Evolutionary conservation across 2,113 vertebrate genomes (phyloP).

Genomic region (Sciurus niger): DNA sequence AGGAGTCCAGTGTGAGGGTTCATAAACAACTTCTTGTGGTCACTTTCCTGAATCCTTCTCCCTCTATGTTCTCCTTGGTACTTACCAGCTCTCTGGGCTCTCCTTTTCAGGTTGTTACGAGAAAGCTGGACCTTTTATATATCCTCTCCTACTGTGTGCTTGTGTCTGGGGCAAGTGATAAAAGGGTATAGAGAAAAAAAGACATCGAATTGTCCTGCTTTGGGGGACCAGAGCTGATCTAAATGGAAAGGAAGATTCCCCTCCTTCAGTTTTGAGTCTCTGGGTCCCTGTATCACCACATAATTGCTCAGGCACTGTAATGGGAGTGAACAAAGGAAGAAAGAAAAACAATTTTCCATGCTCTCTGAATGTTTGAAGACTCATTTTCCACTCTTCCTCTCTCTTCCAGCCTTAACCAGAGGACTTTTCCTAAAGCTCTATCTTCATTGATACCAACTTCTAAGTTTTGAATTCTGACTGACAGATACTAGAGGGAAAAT

Average conservation of each 20-base stretch:
- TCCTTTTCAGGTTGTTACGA: neutral
- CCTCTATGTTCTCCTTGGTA: neutral
- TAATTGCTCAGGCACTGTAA: neutral
- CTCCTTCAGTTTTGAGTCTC: neutral
- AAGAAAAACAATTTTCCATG: neutral
- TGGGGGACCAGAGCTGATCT: neutral
- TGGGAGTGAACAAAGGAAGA: neutral
- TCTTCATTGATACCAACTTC: neutral
- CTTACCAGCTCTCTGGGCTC: neutral
- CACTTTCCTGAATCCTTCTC: neutral
- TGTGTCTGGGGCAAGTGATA: neutral
- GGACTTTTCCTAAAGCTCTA: neutral
- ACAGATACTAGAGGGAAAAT: neutral
- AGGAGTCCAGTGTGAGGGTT: neutral
- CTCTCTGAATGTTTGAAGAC: neutral
- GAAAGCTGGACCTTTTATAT: neutral
- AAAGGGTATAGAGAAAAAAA: neutral
- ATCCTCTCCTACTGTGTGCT: neutral
- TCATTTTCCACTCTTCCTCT: neutral
- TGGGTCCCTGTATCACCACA: neutral
- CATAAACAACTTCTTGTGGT: neutral
- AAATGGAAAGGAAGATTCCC: neutral
- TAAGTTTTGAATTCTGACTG: neutral
- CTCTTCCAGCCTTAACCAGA: neutral
- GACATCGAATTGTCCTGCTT: neutral